Evolutionary conservation across 2,888 invertebrate genomes (phyloP).

Genomic region (Xestia xanthographa): DNA sequence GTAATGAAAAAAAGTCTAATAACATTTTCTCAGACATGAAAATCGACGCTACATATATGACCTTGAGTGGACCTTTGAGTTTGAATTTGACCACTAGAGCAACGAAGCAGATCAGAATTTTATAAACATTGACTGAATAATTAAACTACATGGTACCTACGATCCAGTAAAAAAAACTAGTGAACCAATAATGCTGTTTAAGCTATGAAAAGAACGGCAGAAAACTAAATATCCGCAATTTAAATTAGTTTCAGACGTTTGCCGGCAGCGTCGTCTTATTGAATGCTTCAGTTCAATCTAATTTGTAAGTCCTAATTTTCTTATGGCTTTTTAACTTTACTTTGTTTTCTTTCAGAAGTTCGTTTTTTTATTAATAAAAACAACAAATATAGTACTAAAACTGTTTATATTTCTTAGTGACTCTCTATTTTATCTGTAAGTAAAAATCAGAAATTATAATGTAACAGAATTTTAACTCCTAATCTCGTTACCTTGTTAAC

Average conservation of each 20-base stretch:
- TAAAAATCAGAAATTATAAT: background rate
- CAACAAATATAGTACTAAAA: background rate
- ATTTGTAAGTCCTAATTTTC: constrained; percentile 5
- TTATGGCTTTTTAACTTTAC: background rate
- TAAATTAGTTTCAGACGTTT: background rate
- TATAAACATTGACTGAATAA: background rate
- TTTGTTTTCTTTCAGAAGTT: background rate
- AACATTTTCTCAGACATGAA: background rate
- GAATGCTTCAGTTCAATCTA: constrained; percentile 10
- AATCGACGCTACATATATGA: background rate
- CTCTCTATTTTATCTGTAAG: background rate
- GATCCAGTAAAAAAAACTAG: background rate
- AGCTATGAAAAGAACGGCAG: background rate
- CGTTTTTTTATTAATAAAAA: background rate
- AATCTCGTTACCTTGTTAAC: background rate
- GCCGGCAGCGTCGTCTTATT: background rate
- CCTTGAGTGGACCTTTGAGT: too few species aligned
- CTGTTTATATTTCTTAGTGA: background rate
- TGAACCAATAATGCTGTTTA: constrained; percentile 6
- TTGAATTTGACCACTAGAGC: background rate
- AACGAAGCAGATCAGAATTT: background rate
- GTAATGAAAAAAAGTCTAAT: background rate
- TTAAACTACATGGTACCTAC: background rate
- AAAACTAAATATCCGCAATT: background rate
- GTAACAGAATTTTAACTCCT: background rate